A percentile compares a stretch with the other conserved stretches of the same genome.
phyloP scores from a whole-genome alignment of 2,797 vertebrate species.

The Rhinichthys osculus region DNA sequence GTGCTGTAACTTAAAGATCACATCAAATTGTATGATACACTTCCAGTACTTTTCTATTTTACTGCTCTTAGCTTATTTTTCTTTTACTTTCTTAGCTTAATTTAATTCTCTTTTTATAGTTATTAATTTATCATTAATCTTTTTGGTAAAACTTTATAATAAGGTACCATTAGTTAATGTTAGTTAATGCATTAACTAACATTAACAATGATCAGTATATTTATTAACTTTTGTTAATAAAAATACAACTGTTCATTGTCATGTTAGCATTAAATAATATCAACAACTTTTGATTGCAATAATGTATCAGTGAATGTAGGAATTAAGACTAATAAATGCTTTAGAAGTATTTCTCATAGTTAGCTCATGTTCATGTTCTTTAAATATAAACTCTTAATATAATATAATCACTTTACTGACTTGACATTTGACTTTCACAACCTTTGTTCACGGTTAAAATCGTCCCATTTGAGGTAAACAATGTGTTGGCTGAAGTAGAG shows the following conservation, averaged over 20 bases:
- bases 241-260: neutral
- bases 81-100: neutral
- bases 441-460: neutral
- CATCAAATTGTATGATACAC: neutral
- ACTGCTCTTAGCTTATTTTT: neutral
- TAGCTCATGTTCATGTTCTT: neutral
- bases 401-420: neutral
- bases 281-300: neutral
- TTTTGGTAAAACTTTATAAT: neutral
- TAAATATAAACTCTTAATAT: neutral
- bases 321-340: neutral
- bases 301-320: neutral
- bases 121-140: neutral
- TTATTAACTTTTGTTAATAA: neutral
- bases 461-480: neutral
- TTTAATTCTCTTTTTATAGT: neutral
- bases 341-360: too few relatives aligned
- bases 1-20: too few relatives aligned
- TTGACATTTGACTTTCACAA: slow-evolving; percentile 23
- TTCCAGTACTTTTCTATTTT: neutral
- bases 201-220: neutral
- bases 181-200: neutral
- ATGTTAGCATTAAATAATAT: neutral
- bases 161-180: neutral
- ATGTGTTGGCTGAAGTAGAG: slow-evolving; percentile 4